phyloP scores from a whole-genome alignment of 2,113 vertebrate species.

The Edolisoma coerulescens region DNA sequence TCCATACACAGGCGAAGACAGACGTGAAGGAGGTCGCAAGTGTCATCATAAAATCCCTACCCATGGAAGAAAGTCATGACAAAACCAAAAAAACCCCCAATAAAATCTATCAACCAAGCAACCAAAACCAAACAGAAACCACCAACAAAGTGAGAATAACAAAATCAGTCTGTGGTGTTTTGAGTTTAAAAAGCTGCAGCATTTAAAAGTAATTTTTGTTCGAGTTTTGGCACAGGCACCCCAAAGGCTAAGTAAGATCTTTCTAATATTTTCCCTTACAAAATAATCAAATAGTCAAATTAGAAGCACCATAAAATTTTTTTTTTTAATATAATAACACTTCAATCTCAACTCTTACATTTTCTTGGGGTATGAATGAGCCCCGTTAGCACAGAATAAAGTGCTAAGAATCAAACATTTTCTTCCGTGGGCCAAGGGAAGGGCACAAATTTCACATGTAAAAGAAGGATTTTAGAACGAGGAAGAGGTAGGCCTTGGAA shows the following conservation, averaged over 20 bases:
- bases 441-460: background rate
- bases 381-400: background rate
- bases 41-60: background rate
- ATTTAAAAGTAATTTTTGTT: background rate
- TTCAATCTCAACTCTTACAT: background rate
- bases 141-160: background rate
- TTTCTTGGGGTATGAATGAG: background rate
- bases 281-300: constrained; percentile 6
- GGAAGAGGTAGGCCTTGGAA: background rate
- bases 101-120: background rate
- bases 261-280: background rate
- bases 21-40: fast-evolving
- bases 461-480: background rate
- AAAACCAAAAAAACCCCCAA: background rate
- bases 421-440: background rate
- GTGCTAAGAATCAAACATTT: too few relatives aligned
- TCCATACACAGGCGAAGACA: background rate
- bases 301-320: background rate
- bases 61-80: background rate
- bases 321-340: background rate
- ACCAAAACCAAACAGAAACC: background rate
- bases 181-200: background rate
- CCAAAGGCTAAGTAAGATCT: background rate
- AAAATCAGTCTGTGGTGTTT: background rate
- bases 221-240: background rate